These are phyloP conservation scores for Drosophila robusta DNA, from an alignment of 2,888 invertebrate species.

Conservation along the genomic window DNA sequence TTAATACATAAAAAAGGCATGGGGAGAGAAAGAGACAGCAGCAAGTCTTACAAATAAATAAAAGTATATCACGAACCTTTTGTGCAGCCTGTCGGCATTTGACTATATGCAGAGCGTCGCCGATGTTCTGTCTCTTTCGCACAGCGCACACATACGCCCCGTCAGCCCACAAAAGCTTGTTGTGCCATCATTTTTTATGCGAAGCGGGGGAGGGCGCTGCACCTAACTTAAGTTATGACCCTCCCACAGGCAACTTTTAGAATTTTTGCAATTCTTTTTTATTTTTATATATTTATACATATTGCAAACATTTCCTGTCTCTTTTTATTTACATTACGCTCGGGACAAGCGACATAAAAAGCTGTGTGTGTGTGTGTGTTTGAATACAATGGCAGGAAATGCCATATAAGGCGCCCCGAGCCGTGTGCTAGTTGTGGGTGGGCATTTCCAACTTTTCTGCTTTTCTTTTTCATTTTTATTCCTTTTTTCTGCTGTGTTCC, in stretches of 20 bases:
- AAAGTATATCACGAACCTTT: constrained; percentile 9
- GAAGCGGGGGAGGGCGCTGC: constrained; percentile 1
- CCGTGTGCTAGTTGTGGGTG: constrained; percentile 33
- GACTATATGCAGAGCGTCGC: constrained; percentile 68
- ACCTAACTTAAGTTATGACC: constrained; percentile 58
- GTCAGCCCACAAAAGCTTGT: neutral
- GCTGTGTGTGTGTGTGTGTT: constrained; percentile 39
- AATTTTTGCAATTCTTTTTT: constrained; percentile 48
- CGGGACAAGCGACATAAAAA: constrained; percentile 65
- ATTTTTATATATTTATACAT: constrained; percentile 49
- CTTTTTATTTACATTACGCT: constrained; percentile 78
- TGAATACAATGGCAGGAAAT: constrained; percentile 53
- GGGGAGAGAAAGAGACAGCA: constrained; percentile 31
- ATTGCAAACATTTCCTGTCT: constrained; percentile 78
- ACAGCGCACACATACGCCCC: constrained; percentile 19
- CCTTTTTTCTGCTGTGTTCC: constrained; percentile 12
- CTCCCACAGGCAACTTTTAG: constrained; percentile 41
- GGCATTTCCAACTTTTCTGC: constrained; percentile 36
- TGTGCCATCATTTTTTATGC: too few relatives aligned
- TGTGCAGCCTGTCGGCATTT: constrained; percentile 49
- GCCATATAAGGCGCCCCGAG: constrained; percentile 44
- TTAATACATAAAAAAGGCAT: constrained; percentile 16
- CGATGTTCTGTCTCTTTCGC: constrained; percentile 16
- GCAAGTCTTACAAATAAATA: constrained; percentile 4
- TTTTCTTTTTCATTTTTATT: constrained; percentile 20